These are phyloP conservation scores for Corythucha ciliata DNA, from an alignment of 2,888 invertebrate genomes.

Conservation along the genomic window DNA sequence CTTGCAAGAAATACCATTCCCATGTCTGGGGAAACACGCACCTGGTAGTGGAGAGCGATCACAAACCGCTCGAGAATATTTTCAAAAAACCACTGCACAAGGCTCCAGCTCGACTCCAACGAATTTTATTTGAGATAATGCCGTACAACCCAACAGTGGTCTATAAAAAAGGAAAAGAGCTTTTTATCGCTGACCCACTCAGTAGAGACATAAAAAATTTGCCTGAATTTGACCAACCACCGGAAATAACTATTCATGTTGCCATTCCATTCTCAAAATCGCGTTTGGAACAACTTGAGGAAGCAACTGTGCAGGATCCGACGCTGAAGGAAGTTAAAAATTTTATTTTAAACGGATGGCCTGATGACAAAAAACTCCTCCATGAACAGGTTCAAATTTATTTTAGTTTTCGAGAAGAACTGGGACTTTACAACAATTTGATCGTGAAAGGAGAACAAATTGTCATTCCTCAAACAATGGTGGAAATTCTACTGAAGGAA, in stretches of 20 bases:
- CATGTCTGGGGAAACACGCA: constrained; percentile 36
- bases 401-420: constrained; percentile 18
- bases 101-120: constrained; percentile 5
- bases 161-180: constrained; percentile 10
- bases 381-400: constrained; percentile 1
- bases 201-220: constrained; percentile 7
- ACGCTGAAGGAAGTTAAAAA: constrained; percentile 1
- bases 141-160: constrained; percentile 11
- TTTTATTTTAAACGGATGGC: constrained; percentile 8
- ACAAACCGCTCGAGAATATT: constrained; percentile 10
- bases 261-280: constrained; percentile 13
- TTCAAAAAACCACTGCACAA: constrained; percentile 12
- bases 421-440: constrained; percentile 9
- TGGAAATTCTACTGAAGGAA: constrained; percentile 3
- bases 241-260: constrained; percentile 13
- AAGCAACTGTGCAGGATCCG: neutral
- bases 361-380: neutral
- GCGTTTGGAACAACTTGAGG: neutral
- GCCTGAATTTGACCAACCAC: neutral
- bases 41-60: constrained; percentile 7
- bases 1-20: constrained; percentile 37
- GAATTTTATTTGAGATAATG: constrained; percentile 9
- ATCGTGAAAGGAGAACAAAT: constrained; percentile 16
- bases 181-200: constrained; percentile 12
- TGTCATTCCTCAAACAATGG: constrained; percentile 8